These are phyloP conservation scores for Priocnemis perturbator DNA, from an alignment of 2,888 invertebrate genomes.

Conservation along the genomic window DNA sequence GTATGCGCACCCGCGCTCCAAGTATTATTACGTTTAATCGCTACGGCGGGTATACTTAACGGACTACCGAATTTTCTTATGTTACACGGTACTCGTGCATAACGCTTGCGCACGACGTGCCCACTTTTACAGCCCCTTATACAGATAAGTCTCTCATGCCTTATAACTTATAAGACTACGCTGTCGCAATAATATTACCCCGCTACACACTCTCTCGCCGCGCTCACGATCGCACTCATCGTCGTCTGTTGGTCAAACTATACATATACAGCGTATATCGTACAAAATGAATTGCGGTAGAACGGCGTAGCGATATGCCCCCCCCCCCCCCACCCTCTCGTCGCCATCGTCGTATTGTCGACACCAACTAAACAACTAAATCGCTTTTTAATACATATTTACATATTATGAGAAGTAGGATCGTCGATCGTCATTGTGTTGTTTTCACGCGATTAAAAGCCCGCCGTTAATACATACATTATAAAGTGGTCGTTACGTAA, in stretches of 20 bases:
- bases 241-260: constrained; percentile 45
- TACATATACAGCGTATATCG: constrained; percentile 47
- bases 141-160: no score
- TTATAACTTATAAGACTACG: no score
- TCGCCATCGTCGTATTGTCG: constrained; percentile 61
- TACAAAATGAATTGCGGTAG: constrained; percentile 52
- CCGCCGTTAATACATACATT: no score
- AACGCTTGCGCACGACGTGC: constrained; percentile 27
- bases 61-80: constrained; percentile 45
- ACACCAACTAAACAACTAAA: constrained; percentile 66
- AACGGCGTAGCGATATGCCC: constrained; percentile 46
- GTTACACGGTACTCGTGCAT: constrained; percentile 38
- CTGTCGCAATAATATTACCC: no score
- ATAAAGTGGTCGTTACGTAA: no score
- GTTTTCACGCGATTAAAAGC: constrained; percentile 1
- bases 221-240: constrained; percentile 30
- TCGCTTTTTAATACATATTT: constrained; percentile 64
- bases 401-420: constrained; percentile 52
- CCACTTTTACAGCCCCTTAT: constrained; percentile 9
- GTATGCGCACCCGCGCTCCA: constrained; percentile 37
- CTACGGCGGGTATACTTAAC: constrained; percentile 47
- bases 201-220: no score
- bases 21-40: constrained; percentile 51
- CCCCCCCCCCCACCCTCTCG: no score
- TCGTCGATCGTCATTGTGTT: constrained; percentile 27